Evolutionary conservation across 2,113 vertebrate genomes (phyloP).

Genomic region (Zosterops borbonicus): DNA sequence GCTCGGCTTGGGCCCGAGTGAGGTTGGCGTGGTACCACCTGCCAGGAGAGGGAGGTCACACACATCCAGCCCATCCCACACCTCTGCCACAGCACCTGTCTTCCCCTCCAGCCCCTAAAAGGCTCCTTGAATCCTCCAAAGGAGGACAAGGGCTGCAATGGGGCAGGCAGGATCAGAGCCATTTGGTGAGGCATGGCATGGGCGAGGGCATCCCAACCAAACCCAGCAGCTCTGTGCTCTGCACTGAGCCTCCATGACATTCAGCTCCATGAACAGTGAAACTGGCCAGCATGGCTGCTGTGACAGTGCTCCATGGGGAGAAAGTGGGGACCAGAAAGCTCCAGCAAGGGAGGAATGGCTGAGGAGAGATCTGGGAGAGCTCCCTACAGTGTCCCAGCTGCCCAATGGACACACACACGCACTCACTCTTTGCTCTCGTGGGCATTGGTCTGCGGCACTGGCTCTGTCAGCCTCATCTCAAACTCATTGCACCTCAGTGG

Average conservation of each 20-base stretch:
- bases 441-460: slow-evolving; percentile 95
- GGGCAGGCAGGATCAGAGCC: background rate
- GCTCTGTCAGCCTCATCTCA: slow-evolving; percentile 97
- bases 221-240: background rate
- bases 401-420: fast-evolving
- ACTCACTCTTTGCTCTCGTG: slow-evolving; percentile 99
- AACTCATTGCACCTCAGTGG: slow-evolving; percentile 98
- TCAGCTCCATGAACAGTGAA: background rate
- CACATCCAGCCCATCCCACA: background rate
- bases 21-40: slow-evolving; percentile 98
- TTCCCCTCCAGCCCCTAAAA: background rate
- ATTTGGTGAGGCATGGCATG: fast-evolving
- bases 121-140: background rate
- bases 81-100: fast-evolving
- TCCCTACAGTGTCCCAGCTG: background rate
- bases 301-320: background rate
- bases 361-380: background rate
- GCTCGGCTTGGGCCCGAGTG: slow-evolving; percentile 90
- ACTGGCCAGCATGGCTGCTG: background rate
- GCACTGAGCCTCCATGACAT: background rate
- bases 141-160: background rate
- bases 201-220: background rate
- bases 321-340: background rate
- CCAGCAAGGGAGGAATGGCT: background rate
- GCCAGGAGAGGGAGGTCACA: background rate